Evolutionary conservation across 2,797 vertebrate species (phyloP), one percentile per base, ranked within the genome.

Genomic region (Psittacula derbiana): DNA sequence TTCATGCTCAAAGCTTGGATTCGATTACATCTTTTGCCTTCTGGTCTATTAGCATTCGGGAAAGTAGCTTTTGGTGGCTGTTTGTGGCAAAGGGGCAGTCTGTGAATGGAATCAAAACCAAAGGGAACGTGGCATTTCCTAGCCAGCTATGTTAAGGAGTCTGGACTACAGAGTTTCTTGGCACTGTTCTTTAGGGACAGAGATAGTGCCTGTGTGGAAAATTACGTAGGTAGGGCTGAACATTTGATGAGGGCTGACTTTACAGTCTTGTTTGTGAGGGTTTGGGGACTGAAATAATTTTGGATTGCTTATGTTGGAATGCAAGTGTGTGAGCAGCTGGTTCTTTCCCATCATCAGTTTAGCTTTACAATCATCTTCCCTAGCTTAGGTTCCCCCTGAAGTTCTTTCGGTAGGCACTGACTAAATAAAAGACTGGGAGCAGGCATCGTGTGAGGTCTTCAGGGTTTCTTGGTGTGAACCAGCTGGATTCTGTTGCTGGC

Each of bases 171-270:
- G 43, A 93, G 38, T 50, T 88, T 49, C 25, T 86, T 93, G 64
- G 49, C 50, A 16, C 53, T 79, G 33, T 90, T 89, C 60, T 71
- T 79, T 12, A 2, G 66, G 58, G 47, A 75, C 44, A 86, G 80
- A 94, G 89, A 49, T 40, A 40, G 65, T 70, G 67, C 38, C 66
- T 88, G 44, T 81, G 33, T 90, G 75, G 75, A 91, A 87, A 93
- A 80, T 60, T 66, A 28, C 44, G 78, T 76, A 93, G 92, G 86
- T 91, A 92, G 74, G 71, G 71, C 58, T 82, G 81, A 89, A 40
- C 52, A 33, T 92, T 92, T 88, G 83, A 81, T 80, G 84, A 91
- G 57, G 53, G 74, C 47, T 85, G 86, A 80, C 82, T 86, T 81
- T 73, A 57, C 55, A 53, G 46, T 92, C 69, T 72, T 80, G 47